Conservation (phyloP, 2,113 vertebrate genomes). For the Panthera tigris region DNA sequence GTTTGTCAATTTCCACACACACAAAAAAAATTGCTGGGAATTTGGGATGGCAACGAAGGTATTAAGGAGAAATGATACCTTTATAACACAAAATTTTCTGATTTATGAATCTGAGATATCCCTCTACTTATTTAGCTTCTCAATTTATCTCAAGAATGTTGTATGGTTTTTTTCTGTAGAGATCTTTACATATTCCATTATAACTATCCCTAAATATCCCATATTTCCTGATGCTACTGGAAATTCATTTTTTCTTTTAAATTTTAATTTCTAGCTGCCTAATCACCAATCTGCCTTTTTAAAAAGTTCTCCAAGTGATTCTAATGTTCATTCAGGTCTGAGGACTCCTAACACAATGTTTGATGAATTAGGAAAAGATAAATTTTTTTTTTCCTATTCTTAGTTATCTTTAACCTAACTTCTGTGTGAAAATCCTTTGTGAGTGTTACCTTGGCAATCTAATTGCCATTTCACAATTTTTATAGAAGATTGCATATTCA, state of each 20-base stretch:
- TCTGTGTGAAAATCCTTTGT: neutral
- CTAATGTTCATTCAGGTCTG: neutral
- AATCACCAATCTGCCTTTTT: neutral
- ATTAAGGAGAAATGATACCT: neutral
- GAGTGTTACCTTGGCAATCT: neutral
- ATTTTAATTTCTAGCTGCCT: constrained; percentile 10
- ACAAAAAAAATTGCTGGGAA: neutral
- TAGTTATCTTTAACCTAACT: neutral
- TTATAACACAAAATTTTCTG: neutral
- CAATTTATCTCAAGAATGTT: neutral
- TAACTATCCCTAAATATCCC: neutral
- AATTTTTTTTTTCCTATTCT: neutral
- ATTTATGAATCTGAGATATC: neutral
- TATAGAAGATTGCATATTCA: neutral
- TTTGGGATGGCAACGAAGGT: neutral
- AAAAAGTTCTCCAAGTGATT: neutral
- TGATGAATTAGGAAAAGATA: neutral
- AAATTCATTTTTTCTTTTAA: neutral
- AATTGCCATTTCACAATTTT: constrained; percentile 1
- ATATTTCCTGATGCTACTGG: neutral
- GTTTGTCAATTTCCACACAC: neutral
- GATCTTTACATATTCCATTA: neutral
- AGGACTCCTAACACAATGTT: neutral
- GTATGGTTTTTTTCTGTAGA: neutral
- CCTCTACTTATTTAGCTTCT: neutral